phyloP scores from a whole-genome alignment of 2,888 invertebrate genomes.

The Campopleginae sp. region DNA sequence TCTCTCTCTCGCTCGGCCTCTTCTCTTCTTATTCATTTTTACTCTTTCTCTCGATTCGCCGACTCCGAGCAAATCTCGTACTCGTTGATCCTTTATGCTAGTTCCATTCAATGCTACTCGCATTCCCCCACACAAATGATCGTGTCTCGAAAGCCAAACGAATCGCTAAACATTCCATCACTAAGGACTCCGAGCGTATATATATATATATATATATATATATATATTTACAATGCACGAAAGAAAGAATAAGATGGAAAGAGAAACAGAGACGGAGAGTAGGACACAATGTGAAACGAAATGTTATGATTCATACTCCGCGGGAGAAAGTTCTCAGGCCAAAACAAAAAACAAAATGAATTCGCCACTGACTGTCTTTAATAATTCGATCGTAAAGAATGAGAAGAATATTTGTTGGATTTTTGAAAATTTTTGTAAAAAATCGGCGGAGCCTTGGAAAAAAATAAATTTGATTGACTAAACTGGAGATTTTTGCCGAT shows the following conservation, averaged over 20 bases:
- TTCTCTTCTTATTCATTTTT: constrained; percentile 31
- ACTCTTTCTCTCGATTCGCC: constrained; percentile 37
- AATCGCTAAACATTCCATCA: constrained; percentile 52
- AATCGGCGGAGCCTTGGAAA: too few relatives aligned
- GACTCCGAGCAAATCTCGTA: constrained; percentile 41
- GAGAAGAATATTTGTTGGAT: neutral
- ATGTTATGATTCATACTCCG: constrained; percentile 20
- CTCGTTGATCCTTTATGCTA: constrained; percentile 42
- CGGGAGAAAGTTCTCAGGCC: neutral
- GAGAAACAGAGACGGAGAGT: neutral
- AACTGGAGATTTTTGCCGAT: neutral
- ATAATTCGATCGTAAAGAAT: neutral
- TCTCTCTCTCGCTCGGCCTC: constrained; percentile 60
- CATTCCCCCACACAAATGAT: constrained; percentile 53
- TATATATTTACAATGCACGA: neutral
- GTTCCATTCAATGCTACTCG: constrained; percentile 61
- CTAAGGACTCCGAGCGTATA: constrained; percentile 25
- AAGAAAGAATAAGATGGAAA: neutral
- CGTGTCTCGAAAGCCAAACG: constrained; percentile 57
- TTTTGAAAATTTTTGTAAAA: too few relatives aligned
- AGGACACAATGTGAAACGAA: constrained; percentile 21
- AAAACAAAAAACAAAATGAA: neutral
- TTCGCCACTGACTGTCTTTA: neutral
- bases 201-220: too few relatives aligned
- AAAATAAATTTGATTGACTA: neutral